Evolutionary conservation across 2,888 invertebrate genomes (phyloP).

Genomic region (Villa cingulata): DNA sequence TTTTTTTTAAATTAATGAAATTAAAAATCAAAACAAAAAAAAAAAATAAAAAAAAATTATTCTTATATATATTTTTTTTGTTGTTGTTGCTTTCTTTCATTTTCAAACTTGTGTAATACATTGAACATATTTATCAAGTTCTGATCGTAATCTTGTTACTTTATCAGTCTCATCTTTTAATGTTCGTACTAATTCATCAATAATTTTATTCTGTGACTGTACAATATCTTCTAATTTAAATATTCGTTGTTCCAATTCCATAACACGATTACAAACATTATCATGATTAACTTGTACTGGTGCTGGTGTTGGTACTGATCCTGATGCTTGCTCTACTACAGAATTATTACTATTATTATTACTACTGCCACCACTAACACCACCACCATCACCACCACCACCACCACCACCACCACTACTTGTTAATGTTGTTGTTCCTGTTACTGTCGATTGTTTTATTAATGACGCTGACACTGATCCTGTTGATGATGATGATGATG

Average conservation of each 20-base stretch:
- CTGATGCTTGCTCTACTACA: not conserved
- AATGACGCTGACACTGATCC: not conserved
- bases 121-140: constrained; percentile 55
- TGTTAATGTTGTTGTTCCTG: constrained; percentile 12
- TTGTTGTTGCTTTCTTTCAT: too few relatives aligned
- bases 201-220: constrained; percentile 39
- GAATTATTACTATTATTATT: not conserved
- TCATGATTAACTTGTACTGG: constrained; percentile 4
- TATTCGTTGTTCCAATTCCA: constrained; percentile 29
- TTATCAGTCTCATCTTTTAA: constrained; percentile 50
- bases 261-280: constrained; percentile 20
- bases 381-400: constrained; percentile 5
- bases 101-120: constrained; percentile 54
- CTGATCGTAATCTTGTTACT: constrained; percentile 47
- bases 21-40: too few relatives aligned
- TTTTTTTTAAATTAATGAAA: too few relatives aligned
- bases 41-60: too few relatives aligned
- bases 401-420: constrained; percentile 3
- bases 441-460: not conserved
- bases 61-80: too few relatives aligned
- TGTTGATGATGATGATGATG: constrained; percentile 1
- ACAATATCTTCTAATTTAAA: constrained; percentile 30
- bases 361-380: constrained; percentile 2
- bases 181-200: constrained; percentile 49
- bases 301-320: not conserved